phyloP scores from a whole-genome alignment of 2,797 vertebrate genomes.

The Danio kyathit region DNA sequence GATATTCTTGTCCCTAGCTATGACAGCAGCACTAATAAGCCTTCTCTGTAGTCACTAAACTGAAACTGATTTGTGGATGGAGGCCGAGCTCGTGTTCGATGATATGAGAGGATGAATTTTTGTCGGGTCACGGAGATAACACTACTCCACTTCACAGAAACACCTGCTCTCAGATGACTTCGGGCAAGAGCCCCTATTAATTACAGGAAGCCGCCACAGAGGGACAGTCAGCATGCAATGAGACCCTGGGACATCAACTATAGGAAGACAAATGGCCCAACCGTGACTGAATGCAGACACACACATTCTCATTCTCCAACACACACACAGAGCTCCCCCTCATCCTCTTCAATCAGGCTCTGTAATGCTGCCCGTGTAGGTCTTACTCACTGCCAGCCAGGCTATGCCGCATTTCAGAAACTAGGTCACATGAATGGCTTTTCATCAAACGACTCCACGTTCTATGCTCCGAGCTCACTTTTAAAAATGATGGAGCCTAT shows the following conservation, averaged over 20 bases:
- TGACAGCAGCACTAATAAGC: slow-evolving; percentile 33
- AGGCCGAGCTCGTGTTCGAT: slow-evolving; percentile 40
- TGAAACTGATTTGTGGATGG: slow-evolving; percentile 40
- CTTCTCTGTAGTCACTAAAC: slow-evolving; percentile 29
- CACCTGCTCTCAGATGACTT: slow-evolving; percentile 74
- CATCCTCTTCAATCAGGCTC: slow-evolving; percentile 73
- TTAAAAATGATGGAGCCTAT: slow-evolving; percentile 59
- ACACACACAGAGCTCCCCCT: slow-evolving; percentile 53
- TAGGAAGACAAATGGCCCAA: slow-evolving; percentile 71
- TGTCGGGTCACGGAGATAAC: slow-evolving; percentile 56
- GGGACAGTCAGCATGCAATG: slow-evolving; percentile 69
- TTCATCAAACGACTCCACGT: slow-evolving; percentile 78
- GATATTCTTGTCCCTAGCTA: slow-evolving; percentile 12
- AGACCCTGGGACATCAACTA: slow-evolving; percentile 74
- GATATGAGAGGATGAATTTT: slow-evolving; percentile 57
- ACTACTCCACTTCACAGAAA: slow-evolving; percentile 65
- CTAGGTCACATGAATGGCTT: slow-evolving; percentile 55
- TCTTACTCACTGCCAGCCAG: slow-evolving; percentile 59
- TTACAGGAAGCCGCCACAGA: slow-evolving; percentile 75
- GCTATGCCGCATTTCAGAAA: slow-evolving; percentile 50
- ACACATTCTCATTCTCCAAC: slow-evolving; percentile 66
- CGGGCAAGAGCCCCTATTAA: slow-evolving; percentile 77
- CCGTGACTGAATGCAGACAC: slow-evolving; percentile 66
- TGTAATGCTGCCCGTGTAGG: slow-evolving; percentile 66
- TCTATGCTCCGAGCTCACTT: slow-evolving; percentile 69